Evolutionary conservation across 2,113 vertebrate species (phyloP).

Genomic region (Proterorhinus semilunaris): DNA sequence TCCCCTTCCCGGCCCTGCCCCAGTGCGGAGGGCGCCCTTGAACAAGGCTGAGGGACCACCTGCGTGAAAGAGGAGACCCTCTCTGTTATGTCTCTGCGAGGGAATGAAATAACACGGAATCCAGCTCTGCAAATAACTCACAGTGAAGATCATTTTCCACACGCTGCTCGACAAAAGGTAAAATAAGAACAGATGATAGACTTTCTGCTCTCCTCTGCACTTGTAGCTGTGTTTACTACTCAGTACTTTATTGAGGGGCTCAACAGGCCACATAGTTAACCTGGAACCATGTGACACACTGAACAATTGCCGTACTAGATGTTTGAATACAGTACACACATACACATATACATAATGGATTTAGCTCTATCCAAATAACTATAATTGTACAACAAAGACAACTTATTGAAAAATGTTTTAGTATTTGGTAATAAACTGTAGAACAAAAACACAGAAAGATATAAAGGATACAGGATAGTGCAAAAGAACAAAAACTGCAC

Average conservation of each 20-base stretch:
- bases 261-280: constrained; percentile 5
- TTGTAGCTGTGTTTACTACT: constrained; percentile 24
- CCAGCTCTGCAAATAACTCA: constrained; percentile 84
- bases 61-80: constrained; percentile 81
- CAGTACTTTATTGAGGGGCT: constrained; percentile 20
- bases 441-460: too few species aligned
- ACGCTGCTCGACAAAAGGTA: constrained; percentile 78
- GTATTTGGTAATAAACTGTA: too few species aligned
- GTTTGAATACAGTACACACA: too few species aligned
- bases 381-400: neutral
- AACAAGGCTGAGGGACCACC: constrained; percentile 78
- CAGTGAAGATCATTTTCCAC: constrained; percentile 79
- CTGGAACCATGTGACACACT: constrained; percentile 46
- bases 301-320: too few species aligned
- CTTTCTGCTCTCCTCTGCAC: constrained; percentile 47
- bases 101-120: constrained; percentile 83
- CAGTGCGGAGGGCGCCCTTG: constrained; percentile 67
- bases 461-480: too few species aligned
- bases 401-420: neutral
- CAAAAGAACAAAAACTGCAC: too few species aligned
- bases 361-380: neutral
- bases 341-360: neutral
- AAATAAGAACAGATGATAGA: constrained; percentile 84
- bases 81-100: constrained; percentile 83
- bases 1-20: constrained; percentile 58